Evolutionary conservation across 2,797 vertebrate species (phyloP).

Genomic region (Pyrocephalus nanus): DNA sequence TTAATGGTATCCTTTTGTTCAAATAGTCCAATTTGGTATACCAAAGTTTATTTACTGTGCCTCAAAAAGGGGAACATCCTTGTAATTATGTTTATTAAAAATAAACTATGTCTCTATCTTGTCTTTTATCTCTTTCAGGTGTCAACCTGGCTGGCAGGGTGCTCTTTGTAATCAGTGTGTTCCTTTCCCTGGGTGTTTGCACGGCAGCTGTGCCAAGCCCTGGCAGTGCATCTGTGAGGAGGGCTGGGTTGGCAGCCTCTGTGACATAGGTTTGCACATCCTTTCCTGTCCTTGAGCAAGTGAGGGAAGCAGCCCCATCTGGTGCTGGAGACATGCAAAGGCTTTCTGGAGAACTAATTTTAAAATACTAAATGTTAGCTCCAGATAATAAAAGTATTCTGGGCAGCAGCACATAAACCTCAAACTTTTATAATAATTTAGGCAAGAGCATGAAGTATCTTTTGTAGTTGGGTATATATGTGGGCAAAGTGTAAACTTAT

Average conservation of each 20-base stretch:
- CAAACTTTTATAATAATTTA: neutral
- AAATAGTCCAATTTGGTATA: neutral
- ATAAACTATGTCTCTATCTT: neutral
- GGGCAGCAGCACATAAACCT: neutral
- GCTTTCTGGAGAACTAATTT: neutral
- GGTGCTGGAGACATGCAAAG: neutral
- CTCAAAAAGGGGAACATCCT: neutral
- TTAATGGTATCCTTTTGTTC: neutral
- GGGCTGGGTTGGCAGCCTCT: constrained; percentile 91
- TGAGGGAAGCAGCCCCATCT: constrained; percentile 64
- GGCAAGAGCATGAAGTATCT: neutral
- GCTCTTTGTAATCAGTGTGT: constrained; percentile 85
- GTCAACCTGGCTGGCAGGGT: constrained; percentile 91
- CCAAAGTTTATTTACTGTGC: neutral
- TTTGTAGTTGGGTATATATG: neutral
- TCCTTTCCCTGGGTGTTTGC: constrained; percentile 85
- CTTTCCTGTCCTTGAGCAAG: neutral
- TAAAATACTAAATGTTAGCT: neutral
- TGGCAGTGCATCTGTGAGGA: constrained; percentile 91
- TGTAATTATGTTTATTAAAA: neutral
- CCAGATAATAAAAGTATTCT: neutral
- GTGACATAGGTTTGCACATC: constrained; percentile 85
- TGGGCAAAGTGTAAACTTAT: neutral
- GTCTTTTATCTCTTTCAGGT: constrained; percentile 77
- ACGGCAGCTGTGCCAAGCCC: constrained; percentile 86